Base-by-base conservation (phyloP, 2,797 vertebrate genomes). In the Pipistrellus kuhlii region DNA sequence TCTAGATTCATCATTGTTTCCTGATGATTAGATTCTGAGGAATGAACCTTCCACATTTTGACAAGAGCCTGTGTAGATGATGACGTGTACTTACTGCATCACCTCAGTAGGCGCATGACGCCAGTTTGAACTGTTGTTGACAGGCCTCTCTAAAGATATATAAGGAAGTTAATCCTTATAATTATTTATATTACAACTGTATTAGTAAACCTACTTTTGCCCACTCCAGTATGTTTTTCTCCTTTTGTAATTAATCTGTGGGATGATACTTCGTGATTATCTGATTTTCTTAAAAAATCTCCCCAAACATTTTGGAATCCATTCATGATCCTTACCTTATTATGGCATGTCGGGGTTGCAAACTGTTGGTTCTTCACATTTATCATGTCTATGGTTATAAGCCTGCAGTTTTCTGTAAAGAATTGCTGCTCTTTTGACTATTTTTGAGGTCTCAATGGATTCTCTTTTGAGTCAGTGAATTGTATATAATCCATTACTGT, bases 371-470 rank as follows among this genome's bases (percentile, higher is more conserved):
- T 80, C 46, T 53, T 72, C n/a, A 38, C 20, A 14, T 20, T 53
- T 35, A 8, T 66, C 57, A 62, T 82, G 32, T 44, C 51, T 35
- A 0, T 73, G 20, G n/a, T 7, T 48, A 30, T 30, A n/a, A 72
- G 21, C 41, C 38, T 90, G 69, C 15, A 17, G 64, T 72, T 91
- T 88, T 91, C 85, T 94, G 17, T 41, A 69, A 59, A 86, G 77
- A 62, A 88, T 21, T 32, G 10, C 38, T 32, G 3, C 27, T 51
- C 14, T 55, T 92, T 72, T 71, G 82, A 82, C 44, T 72, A 30
- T 44, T 90, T 83, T 55, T 64, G 87, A 69, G 46, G n/a, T 88
- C 21, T 75, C 57, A 59, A 0, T 77, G 38, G 51, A 20, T 82
- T 82, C 25, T 72, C 13, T 35, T 68, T 27, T 71, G 57, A 32